Evolutionary conservation across 2,888 invertebrate species (phyloP).

Genomic region (Scaptomyza cyrtandrae): DNA sequence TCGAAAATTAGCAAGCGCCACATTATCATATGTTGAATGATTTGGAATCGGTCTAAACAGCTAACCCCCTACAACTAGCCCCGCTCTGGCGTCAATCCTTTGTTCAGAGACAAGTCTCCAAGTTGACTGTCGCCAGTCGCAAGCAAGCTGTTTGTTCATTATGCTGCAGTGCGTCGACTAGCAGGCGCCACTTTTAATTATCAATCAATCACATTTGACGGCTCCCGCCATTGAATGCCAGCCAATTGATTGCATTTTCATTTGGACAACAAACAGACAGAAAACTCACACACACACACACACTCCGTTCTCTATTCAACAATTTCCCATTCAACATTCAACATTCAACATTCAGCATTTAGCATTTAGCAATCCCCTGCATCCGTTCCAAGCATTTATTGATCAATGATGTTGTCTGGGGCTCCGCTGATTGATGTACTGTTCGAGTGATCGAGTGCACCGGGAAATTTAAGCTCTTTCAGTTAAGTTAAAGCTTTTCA

Average conservation of each 20-base stretch:
- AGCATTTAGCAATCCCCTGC: conserved; percentile 20
- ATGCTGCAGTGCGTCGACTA: conserved; percentile 64
- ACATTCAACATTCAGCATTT: conserved; percentile 14
- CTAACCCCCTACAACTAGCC: background rate
- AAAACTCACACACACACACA: conserved; percentile 9
- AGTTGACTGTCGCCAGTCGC: conserved; percentile 14
- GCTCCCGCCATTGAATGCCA: conserved; percentile 77
- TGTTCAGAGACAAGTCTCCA: background rate
- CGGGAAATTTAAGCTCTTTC: background rate
- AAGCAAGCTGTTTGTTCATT: conserved; percentile 44
- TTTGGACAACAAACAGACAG: conserved; percentile 38
- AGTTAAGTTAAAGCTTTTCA: conserved; percentile 1
- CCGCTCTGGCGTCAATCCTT: too few species aligned
- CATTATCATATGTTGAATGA: conserved; percentile 67
- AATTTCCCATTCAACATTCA: conserved; percentile 5
- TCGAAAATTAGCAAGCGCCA: conserved; percentile 69
- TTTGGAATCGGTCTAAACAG: conserved; percentile 1
- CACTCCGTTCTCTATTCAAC: background rate
- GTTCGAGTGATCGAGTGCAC: background rate
- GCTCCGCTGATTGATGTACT: conserved; percentile 49
- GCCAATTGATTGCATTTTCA: conserved; percentile 72
- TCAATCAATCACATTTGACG: conserved; percentile 79
- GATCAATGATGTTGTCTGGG: conserved; percentile 48
- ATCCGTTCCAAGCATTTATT: conserved; percentile 44
- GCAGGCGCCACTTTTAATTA: conserved; percentile 78